Base-by-base conservation (phyloP, 2,797 vertebrate species). In the Karalla daura region DNA sequence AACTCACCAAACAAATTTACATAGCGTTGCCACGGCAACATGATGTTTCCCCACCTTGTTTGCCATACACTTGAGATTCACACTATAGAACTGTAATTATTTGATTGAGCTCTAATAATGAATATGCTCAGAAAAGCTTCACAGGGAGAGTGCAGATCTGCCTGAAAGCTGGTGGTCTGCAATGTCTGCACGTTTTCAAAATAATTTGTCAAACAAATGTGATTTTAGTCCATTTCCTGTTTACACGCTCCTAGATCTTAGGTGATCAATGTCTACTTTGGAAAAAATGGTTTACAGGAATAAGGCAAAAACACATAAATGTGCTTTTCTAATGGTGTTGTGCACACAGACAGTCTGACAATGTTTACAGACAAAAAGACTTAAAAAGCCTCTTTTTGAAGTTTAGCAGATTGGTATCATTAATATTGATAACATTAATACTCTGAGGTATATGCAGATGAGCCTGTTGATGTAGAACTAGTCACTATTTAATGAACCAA, bases 1-100 rank as follows among this genome's bases (percentile, higher is more conserved):
- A 35, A 23, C 7, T 37, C 20, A 52, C 25, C 0, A 30, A 40
- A 58, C 46, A 28, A 27, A 52, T 59, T n/a, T 36, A 20, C 21
- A 47, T 39, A 9, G 36, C 28, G 47, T 73, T 73, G 43, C 37
- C 32, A 64, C 69, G 36, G 32, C 36, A 60, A 44, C 49, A 15
- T 47, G 28, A 44, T 56, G 37, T 65, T 18, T 23, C 23, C 52
- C 11, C n/a, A 5, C 11, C 27, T 15, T 40, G 28, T 41, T 24
- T 33, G 33, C 41, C 14, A 18, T 28, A 9, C 3, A 20, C 14
- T 18, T 13, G 10, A 53, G n/a, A 11, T 45, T 30, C 10, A 37
- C 24, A 32, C 2, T 35, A 71, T 35, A 36, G 7, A 54, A 27
- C 1, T 14, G 12, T 41, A 41, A 24, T 13, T 0, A 24, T 30